A percentile compares a stretch with the other conserved stretches of the same genome.
These are phyloP conservation scores for Corythoichthys intestinalis DNA, from an alignment of 2,113 vertebrate species.

Conservation along the genomic window DNA sequence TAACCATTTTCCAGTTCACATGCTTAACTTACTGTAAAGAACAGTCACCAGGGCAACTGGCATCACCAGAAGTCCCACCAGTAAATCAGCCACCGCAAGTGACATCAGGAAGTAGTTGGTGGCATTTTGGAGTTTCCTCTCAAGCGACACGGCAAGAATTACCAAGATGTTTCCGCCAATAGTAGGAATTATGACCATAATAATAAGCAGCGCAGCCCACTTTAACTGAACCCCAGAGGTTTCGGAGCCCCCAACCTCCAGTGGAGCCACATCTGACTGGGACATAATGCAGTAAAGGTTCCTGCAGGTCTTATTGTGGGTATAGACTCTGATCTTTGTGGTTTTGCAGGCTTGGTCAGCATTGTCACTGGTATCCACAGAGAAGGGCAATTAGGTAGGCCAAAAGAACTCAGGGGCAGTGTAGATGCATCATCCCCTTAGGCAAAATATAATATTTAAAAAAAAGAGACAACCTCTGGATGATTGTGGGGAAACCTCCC, in stretches of 20 bases:
- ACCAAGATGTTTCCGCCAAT: slow-evolving; percentile 95
- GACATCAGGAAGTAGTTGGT: slow-evolving; percentile 98
- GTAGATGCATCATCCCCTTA: slow-evolving; percentile 31
- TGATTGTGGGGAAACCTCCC: slow-evolving; percentile 12
- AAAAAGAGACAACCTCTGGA: background rate
- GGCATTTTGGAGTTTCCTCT: slow-evolving; percentile 93
- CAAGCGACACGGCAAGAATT: slow-evolving; percentile 90
- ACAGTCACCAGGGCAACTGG: slow-evolving; percentile 88
- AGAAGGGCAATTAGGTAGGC: slow-evolving; percentile 26
- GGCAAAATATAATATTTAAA: background rate
- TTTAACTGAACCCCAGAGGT: slow-evolving; percentile 50
- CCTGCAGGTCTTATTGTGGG: slow-evolving; percentile 38
- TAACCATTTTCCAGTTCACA: background rate
- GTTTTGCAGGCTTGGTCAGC: slow-evolving; percentile 76
- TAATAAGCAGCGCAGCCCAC: slow-evolving; percentile 86
- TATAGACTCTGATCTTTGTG: slow-evolving; percentile 67
- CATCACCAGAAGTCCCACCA: slow-evolving; percentile 97
- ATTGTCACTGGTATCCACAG: slow-evolving; percentile 78
- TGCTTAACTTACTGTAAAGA: slow-evolving; percentile 70
- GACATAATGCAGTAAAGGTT: slow-evolving; percentile 60
- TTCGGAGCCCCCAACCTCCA: slow-evolving; percentile 46
- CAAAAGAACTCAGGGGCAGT: slow-evolving; percentile 28
- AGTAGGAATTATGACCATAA: slow-evolving; percentile 91
- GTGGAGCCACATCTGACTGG: slow-evolving; percentile 42
- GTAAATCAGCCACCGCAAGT: slow-evolving; percentile 89